Percentiles rank a stretch among this genome's conserved stretches.
Conservation (phyloP, 2,113 vertebrate genomes). For the Vanacampus margaritifer region DNA sequence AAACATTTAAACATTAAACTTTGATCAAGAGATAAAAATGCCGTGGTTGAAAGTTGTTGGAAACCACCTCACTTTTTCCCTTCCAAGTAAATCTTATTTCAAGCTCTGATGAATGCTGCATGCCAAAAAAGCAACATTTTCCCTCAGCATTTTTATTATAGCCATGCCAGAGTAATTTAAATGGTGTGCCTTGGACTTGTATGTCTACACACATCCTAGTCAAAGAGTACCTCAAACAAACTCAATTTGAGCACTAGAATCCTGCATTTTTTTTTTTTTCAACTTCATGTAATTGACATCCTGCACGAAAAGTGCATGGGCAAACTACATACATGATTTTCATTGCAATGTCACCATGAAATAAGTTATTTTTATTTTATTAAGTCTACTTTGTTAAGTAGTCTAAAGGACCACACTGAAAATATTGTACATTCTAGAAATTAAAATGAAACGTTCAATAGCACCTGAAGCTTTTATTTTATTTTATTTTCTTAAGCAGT, state of each 20-base stretch:
- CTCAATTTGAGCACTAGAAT: not conserved
- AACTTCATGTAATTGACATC: not conserved
- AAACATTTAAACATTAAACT: not conserved
- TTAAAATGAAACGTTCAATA: no score
- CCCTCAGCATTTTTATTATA: not conserved
- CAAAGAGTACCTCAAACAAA: not conserved
- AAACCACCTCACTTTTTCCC: slow-evolving; percentile 1
- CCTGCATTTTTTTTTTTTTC: not conserved
- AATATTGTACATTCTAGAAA: not conserved
- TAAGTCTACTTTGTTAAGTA: not conserved
- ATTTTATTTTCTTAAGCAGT: no score
- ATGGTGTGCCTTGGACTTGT: not conserved
- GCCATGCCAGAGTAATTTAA: not conserved
- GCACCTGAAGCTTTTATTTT: no score
- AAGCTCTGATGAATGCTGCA: not conserved
- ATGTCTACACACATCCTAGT: not conserved
- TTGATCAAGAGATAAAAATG: slow-evolving; percentile 8
- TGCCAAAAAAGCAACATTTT: not conserved
- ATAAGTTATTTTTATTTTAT: not conserved
- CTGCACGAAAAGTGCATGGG: not conserved
- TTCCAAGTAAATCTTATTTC: slow-evolving; percentile 1
- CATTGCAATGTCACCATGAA: not conserved
- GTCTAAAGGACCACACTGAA: not conserved
- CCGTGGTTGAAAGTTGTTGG: not conserved
- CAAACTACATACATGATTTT: not conserved